A percentile compares a stretch with the other conserved stretches of the same genome.
Conservation (phyloP, 2,797 vertebrate genomes). For the Danio tinwini region DNA sequence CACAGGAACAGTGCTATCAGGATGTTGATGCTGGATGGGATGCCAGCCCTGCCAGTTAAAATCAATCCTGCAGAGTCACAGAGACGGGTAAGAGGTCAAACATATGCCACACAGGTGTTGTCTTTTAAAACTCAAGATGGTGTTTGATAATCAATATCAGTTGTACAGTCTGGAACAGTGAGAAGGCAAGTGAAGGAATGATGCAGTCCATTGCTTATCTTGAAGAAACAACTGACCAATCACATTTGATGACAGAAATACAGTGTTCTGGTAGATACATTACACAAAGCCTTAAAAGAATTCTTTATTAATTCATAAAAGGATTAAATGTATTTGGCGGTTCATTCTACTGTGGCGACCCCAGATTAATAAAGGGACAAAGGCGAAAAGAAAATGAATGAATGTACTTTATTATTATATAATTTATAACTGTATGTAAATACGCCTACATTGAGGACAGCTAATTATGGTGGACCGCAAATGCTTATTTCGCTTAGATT, state of each 20-base stretch:
- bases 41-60: slow-evolving; percentile 61
- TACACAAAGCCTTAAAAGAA: not conserved
- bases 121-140: not conserved
- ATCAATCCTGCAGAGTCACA: slow-evolving; percentile 54
- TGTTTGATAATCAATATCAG: not conserved
- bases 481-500: too few relatives aligned
- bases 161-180: not conserved
- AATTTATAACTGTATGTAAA: too few relatives aligned
- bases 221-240: too few relatives aligned
- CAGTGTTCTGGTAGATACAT: not conserved
- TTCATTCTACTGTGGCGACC: too few relatives aligned
- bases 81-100: slow-evolving; percentile 52
- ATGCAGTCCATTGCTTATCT: not conserved
- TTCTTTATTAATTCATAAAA: too few relatives aligned
- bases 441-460: too few relatives aligned
- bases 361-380: too few relatives aligned
- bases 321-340: too few relatives aligned
- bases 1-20: slow-evolving; percentile 39
- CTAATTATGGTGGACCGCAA: too few relatives aligned
- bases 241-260: not conserved
- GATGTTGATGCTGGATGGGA: slow-evolving; percentile 66
- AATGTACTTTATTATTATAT: too few relatives aligned
- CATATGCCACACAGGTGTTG: not conserved
- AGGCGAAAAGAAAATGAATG: too few relatives aligned
- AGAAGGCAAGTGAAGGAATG: not conserved